phyloP scores from a whole-genome alignment of 2,888 invertebrate genomes.

The Hybos culiciformis region DNA sequence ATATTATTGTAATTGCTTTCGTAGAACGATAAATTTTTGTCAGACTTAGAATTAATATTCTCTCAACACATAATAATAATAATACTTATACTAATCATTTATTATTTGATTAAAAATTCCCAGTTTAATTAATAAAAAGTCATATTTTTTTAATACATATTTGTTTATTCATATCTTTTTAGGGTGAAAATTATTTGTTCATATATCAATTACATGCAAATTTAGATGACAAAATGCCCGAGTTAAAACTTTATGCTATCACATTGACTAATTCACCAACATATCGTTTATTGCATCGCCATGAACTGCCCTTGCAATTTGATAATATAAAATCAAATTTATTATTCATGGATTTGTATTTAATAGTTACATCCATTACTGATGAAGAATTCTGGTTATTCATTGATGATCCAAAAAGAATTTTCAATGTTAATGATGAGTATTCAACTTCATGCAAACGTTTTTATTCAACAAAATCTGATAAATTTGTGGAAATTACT shows the following conservation, averaged over 20 bases:
- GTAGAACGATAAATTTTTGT: too few relatives aligned
- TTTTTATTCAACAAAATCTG: neutral
- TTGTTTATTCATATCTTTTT: neutral
- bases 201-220: constrained; percentile 9
- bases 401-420: neutral
- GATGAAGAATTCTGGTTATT: constrained; percentile 29
- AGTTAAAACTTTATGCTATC: constrained; percentile 27
- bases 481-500: constrained; percentile 1
- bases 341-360: constrained; percentile 27
- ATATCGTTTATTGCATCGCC: constrained; percentile 25
- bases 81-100: too few relatives aligned
- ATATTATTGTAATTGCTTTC: too few relatives aligned
- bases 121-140: too few relatives aligned
- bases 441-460: constrained; percentile 1
- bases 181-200: constrained; percentile 12
- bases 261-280: constrained; percentile 26
- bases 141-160: constrained; percentile 11
- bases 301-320: constrained; percentile 22
- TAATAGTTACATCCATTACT: constrained; percentile 21
- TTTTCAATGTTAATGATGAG: constrained; percentile 1
- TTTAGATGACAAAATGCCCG: constrained; percentile 13
- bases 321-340: constrained; percentile 19
- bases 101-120: too few relatives aligned
- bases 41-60: too few relatives aligned
- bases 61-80: constrained; percentile 12